Conservation (phyloP, 2,888 invertebrate genomes). For the Acrobasis consociella region DNA sequence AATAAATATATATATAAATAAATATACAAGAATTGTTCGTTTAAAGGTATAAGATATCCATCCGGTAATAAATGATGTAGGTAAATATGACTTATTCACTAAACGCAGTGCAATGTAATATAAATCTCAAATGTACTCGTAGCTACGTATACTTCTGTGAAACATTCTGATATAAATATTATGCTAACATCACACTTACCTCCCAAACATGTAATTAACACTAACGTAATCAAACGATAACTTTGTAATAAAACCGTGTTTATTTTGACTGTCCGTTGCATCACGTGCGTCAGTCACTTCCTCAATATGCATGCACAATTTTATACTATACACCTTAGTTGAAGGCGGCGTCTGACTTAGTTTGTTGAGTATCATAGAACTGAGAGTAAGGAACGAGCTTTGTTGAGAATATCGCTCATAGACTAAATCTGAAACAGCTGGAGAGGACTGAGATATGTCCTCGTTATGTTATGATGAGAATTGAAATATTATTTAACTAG, state of each 20-base stretch:
- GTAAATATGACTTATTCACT: too few species aligned
- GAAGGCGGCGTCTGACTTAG: not conserved
- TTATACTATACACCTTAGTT: not conserved
- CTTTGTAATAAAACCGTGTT: not conserved
- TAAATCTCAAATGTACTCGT: not conserved
- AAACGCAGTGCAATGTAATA: not conserved
- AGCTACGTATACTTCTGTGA: not conserved
- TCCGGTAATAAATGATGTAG: too few species aligned
- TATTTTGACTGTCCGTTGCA: constrained; percentile 8
- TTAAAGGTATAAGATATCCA: too few species aligned
- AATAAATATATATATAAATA: too few species aligned
- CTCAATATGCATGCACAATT: not conserved
- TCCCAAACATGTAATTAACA: constrained; percentile 7
- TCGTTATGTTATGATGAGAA: too few species aligned
- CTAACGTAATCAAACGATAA: constrained; percentile 1
- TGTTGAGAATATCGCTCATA: too few species aligned
- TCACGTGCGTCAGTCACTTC: constrained; percentile 6
- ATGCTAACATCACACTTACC: constrained; percentile 4
- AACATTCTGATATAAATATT: constrained; percentile 3
- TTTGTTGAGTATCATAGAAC: too few species aligned
- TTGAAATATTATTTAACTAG: too few species aligned
- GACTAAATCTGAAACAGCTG: too few species aligned
- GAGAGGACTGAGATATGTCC: too few species aligned
- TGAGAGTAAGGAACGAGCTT: too few species aligned
- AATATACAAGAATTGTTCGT: too few species aligned